Percentiles rank a stretch among this genome's conserved stretches.
These are phyloP conservation scores for Neuroscelio doddi DNA, from an alignment of 2,888 invertebrate genomes.

Conservation along the genomic window DNA sequence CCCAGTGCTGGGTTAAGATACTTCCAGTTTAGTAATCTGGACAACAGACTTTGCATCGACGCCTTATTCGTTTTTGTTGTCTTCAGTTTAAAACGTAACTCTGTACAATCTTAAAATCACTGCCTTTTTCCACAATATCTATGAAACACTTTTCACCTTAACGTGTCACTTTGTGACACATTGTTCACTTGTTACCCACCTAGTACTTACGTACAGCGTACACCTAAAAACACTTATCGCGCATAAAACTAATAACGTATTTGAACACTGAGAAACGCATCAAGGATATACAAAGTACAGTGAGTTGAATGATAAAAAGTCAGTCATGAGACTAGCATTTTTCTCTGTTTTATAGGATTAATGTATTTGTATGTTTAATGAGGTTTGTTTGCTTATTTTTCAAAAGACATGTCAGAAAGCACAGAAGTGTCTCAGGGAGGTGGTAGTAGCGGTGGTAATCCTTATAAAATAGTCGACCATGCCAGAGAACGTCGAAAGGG, in stretches of 20 bases:
- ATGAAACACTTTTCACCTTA: conserved; percentile 10
- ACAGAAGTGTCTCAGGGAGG: conserved; percentile 55
- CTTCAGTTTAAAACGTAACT: neutral
- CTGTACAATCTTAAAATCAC: conserved; percentile 53
- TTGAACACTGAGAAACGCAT: neutral
- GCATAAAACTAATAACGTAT: conserved; percentile 11
- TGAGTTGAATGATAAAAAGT: neutral
- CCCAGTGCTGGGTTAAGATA: conserved; percentile 68
- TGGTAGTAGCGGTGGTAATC: conserved; percentile 75
- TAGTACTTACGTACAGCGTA: neutral
- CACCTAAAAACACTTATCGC: neutral
- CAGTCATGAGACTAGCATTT: no score
- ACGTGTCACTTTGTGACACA: neutral
- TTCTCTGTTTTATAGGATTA: no score
- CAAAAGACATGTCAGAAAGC: conserved; percentile 35
- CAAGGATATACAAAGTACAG: neutral
- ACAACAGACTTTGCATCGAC: conserved; percentile 26
- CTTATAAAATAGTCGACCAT: conserved; percentile 86
- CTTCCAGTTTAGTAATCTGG: conserved; percentile 58
- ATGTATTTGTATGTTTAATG: no score
- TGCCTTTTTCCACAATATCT: conserved; percentile 53
- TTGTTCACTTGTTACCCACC: conserved; percentile 6
- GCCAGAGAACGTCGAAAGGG: conserved; percentile 87
- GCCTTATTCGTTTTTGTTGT: conserved; percentile 45
- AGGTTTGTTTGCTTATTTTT: neutral